phyloP scores from a whole-genome alignment of 1,140 invertebrate genomes.

The Pygmarrhopalites habei region DNA sequence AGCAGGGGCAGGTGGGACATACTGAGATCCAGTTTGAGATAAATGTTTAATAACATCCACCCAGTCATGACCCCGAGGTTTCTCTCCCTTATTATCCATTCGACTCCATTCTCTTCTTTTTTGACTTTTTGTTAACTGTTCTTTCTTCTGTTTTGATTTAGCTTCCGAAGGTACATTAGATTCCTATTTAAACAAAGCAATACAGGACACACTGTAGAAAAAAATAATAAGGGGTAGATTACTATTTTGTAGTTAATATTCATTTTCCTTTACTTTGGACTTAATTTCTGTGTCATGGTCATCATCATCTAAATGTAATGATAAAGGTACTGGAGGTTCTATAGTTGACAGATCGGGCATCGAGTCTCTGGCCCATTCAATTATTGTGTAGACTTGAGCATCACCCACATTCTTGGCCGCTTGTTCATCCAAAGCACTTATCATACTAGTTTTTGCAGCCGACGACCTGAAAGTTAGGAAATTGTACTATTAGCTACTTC shows the following conservation, averaged over 20 bases:
- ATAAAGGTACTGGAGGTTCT: constrained; percentile 55
- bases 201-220: too few species aligned
- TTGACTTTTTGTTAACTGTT: constrained; percentile 83
- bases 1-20: too few species aligned
- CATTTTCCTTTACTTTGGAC: too few species aligned
- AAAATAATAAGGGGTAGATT: too few species aligned
- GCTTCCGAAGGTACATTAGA: too few species aligned
- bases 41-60: constrained; percentile 90
- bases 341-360: constrained; percentile 52
- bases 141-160: constrained; percentile 53
- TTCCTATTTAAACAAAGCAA: too few species aligned
- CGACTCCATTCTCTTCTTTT: constrained; percentile 80
- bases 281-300: constrained; percentile 25
- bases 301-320: constrained; percentile 44
- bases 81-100: constrained; percentile 71
- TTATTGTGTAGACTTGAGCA: constrained; percentile 89
- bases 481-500: too few species aligned
- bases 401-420: constrained; percentile 72
- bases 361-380: constrained; percentile 85
- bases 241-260: too few species aligned
- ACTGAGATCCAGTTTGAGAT: constrained; percentile 58
- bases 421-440: constrained; percentile 56
- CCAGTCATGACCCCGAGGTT: constrained; percentile 85
- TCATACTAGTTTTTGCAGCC: constrained; percentile 62
- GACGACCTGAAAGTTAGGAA: constrained; percentile 55